Conservation (phyloP, 2,888 invertebrate species). For the Melanotus villosus region DNA sequence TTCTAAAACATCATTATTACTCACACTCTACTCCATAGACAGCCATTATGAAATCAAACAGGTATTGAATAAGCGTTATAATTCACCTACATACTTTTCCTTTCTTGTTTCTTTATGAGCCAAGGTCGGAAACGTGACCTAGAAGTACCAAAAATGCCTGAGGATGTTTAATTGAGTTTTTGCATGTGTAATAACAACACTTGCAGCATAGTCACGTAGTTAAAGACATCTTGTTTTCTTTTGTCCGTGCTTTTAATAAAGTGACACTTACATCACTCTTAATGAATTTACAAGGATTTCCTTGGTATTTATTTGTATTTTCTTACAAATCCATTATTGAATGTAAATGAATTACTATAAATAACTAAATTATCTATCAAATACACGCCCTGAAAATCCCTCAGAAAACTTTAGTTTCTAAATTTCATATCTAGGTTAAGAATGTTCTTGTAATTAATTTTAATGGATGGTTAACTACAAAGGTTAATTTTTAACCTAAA, state of each 20-base stretch:
- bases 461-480: background rate
- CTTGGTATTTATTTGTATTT: too few relatives aligned
- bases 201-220: background rate
- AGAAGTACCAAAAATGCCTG: constrained; percentile 17
- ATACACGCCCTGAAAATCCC: too few relatives aligned
- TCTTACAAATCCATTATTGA: too few relatives aligned
- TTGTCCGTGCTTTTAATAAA: background rate
- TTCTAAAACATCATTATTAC: too few relatives aligned
- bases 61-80: background rate
- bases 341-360: too few relatives aligned
- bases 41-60: background rate
- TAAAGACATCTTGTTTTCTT: background rate
- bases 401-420: too few relatives aligned
- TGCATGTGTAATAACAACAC: background rate
- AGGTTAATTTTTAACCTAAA: background rate
- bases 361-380: too few relatives aligned
- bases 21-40: too few relatives aligned
- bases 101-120: background rate
- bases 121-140: constrained; percentile 19
- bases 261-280: background rate
- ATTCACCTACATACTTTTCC: background rate
- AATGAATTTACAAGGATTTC: too few relatives aligned
- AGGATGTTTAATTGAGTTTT: constrained; percentile 5
- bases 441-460: background rate
- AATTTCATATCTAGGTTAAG: background rate